Percentiles rank a stretch among this genome's conserved stretches.
These are phyloP conservation scores for Pomatostomus ruficeps DNA, from an alignment of 2,113 vertebrate species.

Conservation along the genomic window DNA sequence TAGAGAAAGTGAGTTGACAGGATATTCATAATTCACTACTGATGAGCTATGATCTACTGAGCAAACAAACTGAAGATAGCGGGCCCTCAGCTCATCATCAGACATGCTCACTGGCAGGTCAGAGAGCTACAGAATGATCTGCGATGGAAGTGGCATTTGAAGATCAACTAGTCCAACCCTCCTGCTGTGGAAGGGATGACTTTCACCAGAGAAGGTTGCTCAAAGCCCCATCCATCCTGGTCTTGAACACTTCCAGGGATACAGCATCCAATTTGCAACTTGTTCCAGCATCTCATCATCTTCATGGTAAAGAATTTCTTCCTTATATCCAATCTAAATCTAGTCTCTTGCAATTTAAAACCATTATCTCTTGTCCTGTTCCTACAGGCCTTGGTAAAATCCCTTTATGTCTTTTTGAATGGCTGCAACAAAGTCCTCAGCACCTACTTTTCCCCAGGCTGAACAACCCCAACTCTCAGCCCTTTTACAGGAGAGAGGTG, in stretches of 20 bases:
- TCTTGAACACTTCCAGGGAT: neutral
- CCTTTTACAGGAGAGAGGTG: neutral
- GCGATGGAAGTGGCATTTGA: neutral
- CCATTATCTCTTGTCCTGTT: neutral
- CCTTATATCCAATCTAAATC: neutral
- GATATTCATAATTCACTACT: neutral
- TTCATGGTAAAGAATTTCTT: neutral
- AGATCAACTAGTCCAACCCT: neutral
- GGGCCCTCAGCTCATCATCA: accelerated
- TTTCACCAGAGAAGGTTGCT: neutral
- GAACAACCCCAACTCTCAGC: neutral
- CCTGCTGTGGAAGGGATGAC: neutral
- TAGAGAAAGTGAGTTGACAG: neutral
- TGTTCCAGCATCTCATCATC: neutral
- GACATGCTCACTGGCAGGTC: neutral
- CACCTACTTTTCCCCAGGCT: neutral
- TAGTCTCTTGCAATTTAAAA: neutral
- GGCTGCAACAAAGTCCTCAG: neutral
- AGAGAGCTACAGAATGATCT: neutral
- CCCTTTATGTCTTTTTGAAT: neutral
- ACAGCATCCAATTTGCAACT: accelerated
- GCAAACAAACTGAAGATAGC: neutral
- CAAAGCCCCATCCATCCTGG: neutral
- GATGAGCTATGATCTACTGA: neutral
- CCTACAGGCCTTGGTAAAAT: neutral